Evolutionary conservation across 2,797 vertebrate genomes (phyloP), one percentile per base, ranked within the genome.

Genomic region (Parotocinclus haroldoi): DNA sequence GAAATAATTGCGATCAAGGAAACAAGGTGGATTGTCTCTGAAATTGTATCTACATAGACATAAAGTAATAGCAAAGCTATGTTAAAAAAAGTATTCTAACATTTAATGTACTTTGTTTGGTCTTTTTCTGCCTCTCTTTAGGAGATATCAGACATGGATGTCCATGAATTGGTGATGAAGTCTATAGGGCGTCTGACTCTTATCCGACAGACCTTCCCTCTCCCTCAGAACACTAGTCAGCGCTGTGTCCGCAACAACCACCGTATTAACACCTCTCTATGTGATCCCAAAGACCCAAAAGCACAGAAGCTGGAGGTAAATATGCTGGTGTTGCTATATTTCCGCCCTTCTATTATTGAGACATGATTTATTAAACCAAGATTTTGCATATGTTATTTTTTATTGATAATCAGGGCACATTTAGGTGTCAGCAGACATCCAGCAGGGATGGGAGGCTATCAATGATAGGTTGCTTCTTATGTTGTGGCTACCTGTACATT

Each of bases 121-220:
- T 45, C 27, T 49, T 37, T 10, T 46, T 56, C 42, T 48, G 5
- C 12, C 56, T 54, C 16, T 72, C 19, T 44, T 59, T 75, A 99
- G 97, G 97, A 98, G 82, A 95, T 99, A 84, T 92, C 89, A 0
- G 96, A 98, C 78, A 85, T 90, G 68, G 95, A 99, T 59, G 86
- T 98, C 63, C 95, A 99, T 81, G 97, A 99, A 74, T 84, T 99
- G 70, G 97, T 98, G 72, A 91, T 96, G 89, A 96, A 96, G 86
- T 98, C 97, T 10, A 96, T 98, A 37, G 97, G 96, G 56, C 93
- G 97, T 69, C 82, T 99, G 82, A 99, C 97, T 3, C 82, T 99
- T 81, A 91, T 99, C 80, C 92, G 96, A 0, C 97, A 99, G 89
- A 94, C 91, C 0, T 99, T 99, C 86, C 95, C 95, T 55, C 87